phyloP scores from a whole-genome alignment of 2,113 vertebrate species.

The Aplodontia rufa region DNA sequence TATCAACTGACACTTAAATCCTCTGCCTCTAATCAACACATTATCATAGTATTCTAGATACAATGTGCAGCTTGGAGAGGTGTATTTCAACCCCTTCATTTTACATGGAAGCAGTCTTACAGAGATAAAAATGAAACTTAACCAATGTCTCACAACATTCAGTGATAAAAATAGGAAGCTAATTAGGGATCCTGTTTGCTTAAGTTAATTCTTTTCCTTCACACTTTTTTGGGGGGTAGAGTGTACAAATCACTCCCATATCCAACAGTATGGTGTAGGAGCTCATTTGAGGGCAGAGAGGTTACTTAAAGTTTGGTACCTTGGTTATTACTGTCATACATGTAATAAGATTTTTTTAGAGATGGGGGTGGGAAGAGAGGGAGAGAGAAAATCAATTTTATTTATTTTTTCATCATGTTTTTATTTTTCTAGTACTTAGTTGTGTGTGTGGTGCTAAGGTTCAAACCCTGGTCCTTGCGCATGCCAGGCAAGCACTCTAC shows the following conservation, averaged over 20 bases:
- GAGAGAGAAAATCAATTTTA: too few species aligned
- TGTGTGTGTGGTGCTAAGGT: too few species aligned
- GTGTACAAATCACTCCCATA: not conserved
- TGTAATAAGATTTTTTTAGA: too few species aligned
- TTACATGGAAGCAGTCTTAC: not conserved
- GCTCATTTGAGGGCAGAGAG: not conserved
- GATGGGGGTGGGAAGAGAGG: too few species aligned
- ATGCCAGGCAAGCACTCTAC: too few species aligned
- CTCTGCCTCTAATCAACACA: conserved; percentile 31
- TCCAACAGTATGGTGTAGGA: not conserved
- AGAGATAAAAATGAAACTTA: conserved; percentile 32
- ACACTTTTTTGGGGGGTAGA: not conserved
- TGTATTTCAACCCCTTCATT: not conserved
- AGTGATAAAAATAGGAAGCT: conserved; percentile 24
- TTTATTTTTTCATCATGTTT: too few species aligned
- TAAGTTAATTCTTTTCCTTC: not conserved
- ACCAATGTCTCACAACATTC: conserved; percentile 4
- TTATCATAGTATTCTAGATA: conserved; percentile 34
- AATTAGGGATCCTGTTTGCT: not conserved
- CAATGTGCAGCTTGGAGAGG: not conserved
- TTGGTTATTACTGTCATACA: not conserved
- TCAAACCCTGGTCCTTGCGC: too few species aligned
- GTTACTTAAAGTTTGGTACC: not conserved
- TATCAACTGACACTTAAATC: conserved; percentile 66
- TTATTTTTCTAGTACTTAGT: too few species aligned